Conservation (phyloP, 2,113 vertebrate genomes). For the Scytalopus superciliaris region DNA sequence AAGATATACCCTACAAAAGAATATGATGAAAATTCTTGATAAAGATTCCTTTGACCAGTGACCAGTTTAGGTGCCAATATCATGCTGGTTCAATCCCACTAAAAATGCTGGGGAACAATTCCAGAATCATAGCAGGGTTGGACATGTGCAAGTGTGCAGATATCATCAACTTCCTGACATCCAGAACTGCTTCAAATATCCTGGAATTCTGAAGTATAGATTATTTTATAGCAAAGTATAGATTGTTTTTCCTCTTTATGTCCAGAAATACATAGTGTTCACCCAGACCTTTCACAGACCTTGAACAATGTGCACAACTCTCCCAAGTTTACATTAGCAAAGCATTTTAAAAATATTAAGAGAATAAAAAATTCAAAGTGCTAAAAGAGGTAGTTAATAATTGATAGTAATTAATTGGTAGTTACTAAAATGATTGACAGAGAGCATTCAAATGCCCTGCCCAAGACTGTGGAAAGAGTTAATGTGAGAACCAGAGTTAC, state of each 20-base stretch:
- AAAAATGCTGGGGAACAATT: background rate
- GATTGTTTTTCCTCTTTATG: background rate
- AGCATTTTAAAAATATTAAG: background rate
- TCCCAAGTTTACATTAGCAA: background rate
- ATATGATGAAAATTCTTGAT: background rate
- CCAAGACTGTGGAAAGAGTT: background rate
- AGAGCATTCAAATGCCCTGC: background rate
- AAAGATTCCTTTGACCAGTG: background rate
- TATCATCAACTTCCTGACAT: background rate
- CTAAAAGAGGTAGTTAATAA: background rate
- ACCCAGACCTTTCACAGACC: background rate
- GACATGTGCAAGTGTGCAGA: accelerated
- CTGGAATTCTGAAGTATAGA: accelerated
- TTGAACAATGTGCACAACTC: background rate
- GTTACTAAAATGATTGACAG: background rate
- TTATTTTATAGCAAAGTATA: background rate
- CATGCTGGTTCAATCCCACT: background rate
- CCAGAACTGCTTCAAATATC: background rate
- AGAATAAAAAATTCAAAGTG: background rate
- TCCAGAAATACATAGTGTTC: background rate
- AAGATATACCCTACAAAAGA: background rate
- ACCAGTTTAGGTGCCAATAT: accelerated
- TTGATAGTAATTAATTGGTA: background rate
- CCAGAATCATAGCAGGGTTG: background rate
- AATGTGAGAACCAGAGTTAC: background rate